phyloP scores from a whole-genome alignment of 2,113 vertebrate genomes.

The Carassius auratus region DNA sequence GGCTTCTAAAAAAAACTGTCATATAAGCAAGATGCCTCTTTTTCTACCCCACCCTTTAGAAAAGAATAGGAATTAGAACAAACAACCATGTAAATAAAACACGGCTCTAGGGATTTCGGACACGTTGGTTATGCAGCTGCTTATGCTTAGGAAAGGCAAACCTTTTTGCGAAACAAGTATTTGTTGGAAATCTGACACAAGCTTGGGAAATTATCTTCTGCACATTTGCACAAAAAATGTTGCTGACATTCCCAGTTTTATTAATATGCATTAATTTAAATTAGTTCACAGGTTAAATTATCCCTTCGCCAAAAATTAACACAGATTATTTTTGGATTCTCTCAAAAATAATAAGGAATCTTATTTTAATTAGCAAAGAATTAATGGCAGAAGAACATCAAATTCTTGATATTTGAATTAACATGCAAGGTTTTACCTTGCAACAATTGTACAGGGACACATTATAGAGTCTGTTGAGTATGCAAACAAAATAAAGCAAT shows the following conservation, averaged over 20 bases:
- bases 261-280: slow-evolving; percentile 26
- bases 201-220: neutral
- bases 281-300: slow-evolving; percentile 33
- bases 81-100: slow-evolving; percentile 20
- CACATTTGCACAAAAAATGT: neutral
- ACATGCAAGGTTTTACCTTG: neutral
- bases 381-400: slow-evolving; percentile 13
- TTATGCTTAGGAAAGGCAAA: neutral
- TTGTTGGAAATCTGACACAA: neutral
- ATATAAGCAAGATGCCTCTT: slow-evolving; percentile 42
- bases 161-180: neutral
- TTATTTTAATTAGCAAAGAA: slow-evolving; percentile 7
- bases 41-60: neutral
- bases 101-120: slow-evolving; percentile 18
- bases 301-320: neutral
- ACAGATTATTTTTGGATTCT: slow-evolving; percentile 40
- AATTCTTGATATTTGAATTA: neutral
- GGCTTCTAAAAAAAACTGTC: slow-evolving; percentile 39
- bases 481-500: neutral
- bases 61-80: slow-evolving; percentile 14
- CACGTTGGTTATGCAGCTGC: slow-evolving; percentile 2
- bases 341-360: slow-evolving; percentile 39
- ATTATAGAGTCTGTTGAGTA: neutral
- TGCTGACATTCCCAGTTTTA: slow-evolving; percentile 15
- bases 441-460: neutral